Base-by-base conservation (phyloP, 2,888 invertebrate genomes). In the Cecidostiba fungosa region DNA sequence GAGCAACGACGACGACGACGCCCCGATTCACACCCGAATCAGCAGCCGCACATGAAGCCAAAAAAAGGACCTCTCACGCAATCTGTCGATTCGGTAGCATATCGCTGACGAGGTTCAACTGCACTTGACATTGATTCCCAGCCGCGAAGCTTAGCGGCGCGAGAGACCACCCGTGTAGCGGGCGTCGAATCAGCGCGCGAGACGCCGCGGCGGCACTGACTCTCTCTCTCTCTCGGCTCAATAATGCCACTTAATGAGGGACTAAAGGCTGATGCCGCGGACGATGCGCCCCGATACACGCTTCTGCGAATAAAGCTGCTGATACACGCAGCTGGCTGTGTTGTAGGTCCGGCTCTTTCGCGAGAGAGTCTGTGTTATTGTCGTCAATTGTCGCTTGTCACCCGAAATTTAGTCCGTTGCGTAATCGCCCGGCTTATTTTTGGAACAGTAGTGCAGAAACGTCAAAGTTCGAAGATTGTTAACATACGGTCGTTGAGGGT, bases 121-220 rank as follows among this genome's bases (percentile, higher is more conserved):
- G 88, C 85, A 88, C 88, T 90, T 89, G 91, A 90, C 90, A 88
- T 89, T 88, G 89, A 89, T 88, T 83, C 84, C 80, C 79, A 72
- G 39, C 16, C 29, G 16, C 66, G 66, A 59, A 59, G 54, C 54
- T 70, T 74, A 77, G 36, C 76, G 83, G 36, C 54, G 77, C 74
- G 69, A 87, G 90, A 91, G 90, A 91, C 91, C 91, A 91, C 91
- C 91, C 90, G 43, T 70, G 72, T 10, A 89, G 89, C 50, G 62
- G 50, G 50, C 54, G 74, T n/a, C 81, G 84, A 78, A 82, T 82
- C 85, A 74, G 85, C 79, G 79, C 70, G 81, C 77, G 82, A 84
- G 86, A 23, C 81, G 74, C n/a, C n/a, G n/a, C n/a, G n/a, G n/a
- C 26, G 36, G 16, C 32, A 36, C 70, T 19, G 19, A 1, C 19